A percentile compares a stretch with the other conserved stretches of the same genome.
Evolutionary conservation across 2,888 invertebrate species (phyloP).

Genomic region (Pseudococcus viburni): DNA sequence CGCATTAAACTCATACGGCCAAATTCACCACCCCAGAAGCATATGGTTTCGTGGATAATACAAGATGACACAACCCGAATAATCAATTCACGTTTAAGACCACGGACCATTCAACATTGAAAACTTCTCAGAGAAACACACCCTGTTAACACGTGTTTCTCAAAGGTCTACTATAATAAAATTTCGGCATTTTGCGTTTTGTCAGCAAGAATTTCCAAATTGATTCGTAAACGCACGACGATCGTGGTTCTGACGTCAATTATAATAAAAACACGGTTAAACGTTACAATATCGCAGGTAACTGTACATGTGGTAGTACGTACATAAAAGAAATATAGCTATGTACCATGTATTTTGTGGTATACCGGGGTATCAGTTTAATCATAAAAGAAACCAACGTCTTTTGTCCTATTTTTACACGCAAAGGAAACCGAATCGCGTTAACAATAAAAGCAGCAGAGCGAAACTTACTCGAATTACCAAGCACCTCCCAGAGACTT

Average conservation of each 20-base stretch:
- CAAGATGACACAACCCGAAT: background rate
- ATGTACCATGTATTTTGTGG: background rate
- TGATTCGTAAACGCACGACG: slow-evolving; percentile 45
- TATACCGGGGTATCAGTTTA: slow-evolving; percentile 62
- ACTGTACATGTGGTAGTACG: background rate
- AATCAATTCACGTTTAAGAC: background rate
- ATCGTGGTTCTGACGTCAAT: slow-evolving; percentile 46
- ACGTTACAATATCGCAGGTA: slow-evolving; percentile 35
- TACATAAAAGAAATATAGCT: slow-evolving; percentile 1
- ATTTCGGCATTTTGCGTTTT: background rate
- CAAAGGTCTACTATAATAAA: background rate
- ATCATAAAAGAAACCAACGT: slow-evolving; percentile 62
- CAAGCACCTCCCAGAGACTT: slow-evolving; percentile 64
- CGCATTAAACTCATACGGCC: background rate
- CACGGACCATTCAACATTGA: background rate
- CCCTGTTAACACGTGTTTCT: slow-evolving; percentile 38
- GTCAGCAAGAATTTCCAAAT: slow-evolving; percentile 18
- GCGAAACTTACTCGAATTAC: slow-evolving; percentile 61
- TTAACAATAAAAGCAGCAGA: slow-evolving; percentile 62
- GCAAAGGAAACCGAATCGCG: slow-evolving; percentile 65
- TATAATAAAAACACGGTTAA: slow-evolving; percentile 57
- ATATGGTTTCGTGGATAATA: background rate
- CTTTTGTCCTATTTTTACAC: slow-evolving; percentile 61
- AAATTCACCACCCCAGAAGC: background rate
- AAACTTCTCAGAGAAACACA: background rate